Evolutionary conservation across 2,113 vertebrate species (phyloP).

Genomic region (Dendropsophus ebraccatus): DNA sequence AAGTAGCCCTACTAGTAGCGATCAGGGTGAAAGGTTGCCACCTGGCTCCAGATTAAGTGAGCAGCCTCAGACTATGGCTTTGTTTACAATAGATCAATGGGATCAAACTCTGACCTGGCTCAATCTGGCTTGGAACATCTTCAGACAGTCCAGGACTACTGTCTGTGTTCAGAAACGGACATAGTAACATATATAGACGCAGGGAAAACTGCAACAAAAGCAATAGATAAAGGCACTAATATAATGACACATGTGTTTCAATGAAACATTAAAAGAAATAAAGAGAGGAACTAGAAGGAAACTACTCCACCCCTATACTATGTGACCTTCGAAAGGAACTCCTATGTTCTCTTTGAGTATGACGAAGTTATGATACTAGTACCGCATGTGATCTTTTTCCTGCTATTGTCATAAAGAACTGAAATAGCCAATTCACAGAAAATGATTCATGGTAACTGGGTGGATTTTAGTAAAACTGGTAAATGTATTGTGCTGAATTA

Average conservation of each 20-base stretch:
- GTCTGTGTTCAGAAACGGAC: background rate
- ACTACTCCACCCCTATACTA: slow-evolving; percentile 41
- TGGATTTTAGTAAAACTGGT: background rate
- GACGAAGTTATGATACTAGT: background rate
- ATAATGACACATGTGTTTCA: background rate
- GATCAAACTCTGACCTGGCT: slow-evolving; percentile 14
- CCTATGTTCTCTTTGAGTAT: background rate
- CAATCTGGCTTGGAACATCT: slow-evolving; percentile 8
- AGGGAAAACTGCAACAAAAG: background rate
- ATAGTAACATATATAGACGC: background rate
- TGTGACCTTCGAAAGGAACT: background rate
- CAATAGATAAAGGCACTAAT: background rate
- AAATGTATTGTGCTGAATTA: background rate
- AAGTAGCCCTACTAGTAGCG: background rate
- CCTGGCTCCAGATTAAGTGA: slow-evolving; percentile 44
- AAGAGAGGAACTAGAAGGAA: slow-evolving; percentile 49
- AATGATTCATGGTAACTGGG: background rate
- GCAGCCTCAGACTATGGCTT: background rate
- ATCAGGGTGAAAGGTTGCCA: slow-evolving; percentile 35
- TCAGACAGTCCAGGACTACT: background rate
- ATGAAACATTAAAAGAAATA: slow-evolving; percentile 33
- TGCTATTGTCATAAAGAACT: slow-evolving; percentile 17
- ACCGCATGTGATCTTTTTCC: slow-evolving; percentile 23
- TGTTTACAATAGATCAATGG: slow-evolving; percentile 41
- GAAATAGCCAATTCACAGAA: slow-evolving; percentile 29